Evolutionary conservation across 2,797 vertebrate genomes (phyloP).

Genomic region (Netta rufina): DNA sequence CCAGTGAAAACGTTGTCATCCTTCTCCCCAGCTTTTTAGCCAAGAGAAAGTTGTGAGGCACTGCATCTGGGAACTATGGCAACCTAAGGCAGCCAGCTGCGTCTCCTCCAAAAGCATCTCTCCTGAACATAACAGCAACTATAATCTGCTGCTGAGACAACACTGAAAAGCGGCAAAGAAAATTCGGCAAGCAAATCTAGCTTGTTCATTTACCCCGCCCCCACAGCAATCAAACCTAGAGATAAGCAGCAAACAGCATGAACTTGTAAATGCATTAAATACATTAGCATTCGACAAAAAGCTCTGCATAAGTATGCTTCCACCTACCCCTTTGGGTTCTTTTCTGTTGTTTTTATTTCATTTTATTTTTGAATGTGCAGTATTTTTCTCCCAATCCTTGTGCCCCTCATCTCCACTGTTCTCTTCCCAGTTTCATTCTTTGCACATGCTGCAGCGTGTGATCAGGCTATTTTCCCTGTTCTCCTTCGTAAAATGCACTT

Average conservation of each 20-base stretch:
- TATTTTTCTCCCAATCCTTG: neutral
- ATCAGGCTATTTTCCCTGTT: neutral
- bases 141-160: neutral
- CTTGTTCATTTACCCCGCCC: neutral
- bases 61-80: neutral
- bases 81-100: constrained; percentile 13
- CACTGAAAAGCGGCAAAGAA: neutral
- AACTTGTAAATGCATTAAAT: neutral
- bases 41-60: neutral
- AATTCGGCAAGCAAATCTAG: neutral
- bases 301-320: neutral
- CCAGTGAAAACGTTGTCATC: neutral
- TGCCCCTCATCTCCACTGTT: neutral
- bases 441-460: neutral
- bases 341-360: neutral
- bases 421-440: neutral
- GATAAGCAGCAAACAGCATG: neutral
- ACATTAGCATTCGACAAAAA: neutral
- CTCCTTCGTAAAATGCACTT: neutral
- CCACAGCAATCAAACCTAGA: neutral
- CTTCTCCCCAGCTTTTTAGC: neutral
- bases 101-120: constrained; percentile 2
- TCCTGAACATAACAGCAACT: neutral
- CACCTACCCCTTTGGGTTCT: neutral
- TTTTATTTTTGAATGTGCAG: neutral